Evolutionary conservation across 2,797 vertebrate species (phyloP), one percentile per base, ranked within the genome.

Genomic region (Bovichtus variegatus): DNA sequence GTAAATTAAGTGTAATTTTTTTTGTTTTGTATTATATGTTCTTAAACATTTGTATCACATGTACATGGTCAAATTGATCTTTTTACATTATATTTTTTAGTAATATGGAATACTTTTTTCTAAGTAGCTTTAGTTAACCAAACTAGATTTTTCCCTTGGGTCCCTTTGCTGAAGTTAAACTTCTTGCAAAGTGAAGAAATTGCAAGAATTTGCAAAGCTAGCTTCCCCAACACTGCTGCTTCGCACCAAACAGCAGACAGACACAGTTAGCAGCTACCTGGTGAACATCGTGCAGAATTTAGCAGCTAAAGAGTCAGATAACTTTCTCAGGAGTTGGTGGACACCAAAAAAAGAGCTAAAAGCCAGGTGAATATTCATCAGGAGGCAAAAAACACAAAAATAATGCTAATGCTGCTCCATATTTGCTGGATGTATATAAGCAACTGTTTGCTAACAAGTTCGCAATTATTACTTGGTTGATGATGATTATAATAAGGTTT

Each of bases 301-400:
- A 51, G 46, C 58, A 9, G 13, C 19, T 23, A 31, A 61, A 46
- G 29, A 62, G 27, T 2, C 19, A 43, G 18, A 21, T 41, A 11
- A 18, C 21, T 41, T 29, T 10, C 13, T 10, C 29, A 47, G n/a
- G 54, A 59, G 21, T 19, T 47, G n/a, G 40, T 21, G n/a, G n/a
- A 49, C 36, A 31, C 19, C n/a, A 38, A 63, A 55, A 63, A 46
- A 5, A n/a, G 40, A 65, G 31, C 29, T 29, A 40, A 54, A 73
- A 31, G n/a, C 6, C 23, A 23, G 29, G 61, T 59, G 7, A 40
- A 36, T 23, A 41, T 59, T 54, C 49, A 46, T 54, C 6, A 16
- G 3, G 16, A 23, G 19, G 23, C 19, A 25, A 18, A 34, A 23
- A 19, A 57, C 19, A 21, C 0, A 2, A 7, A 41, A 46, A 11